phyloP scores from a whole-genome alignment of 92 coral and sea anemone genomes.

The Epizoanthus fatuus region DNA sequence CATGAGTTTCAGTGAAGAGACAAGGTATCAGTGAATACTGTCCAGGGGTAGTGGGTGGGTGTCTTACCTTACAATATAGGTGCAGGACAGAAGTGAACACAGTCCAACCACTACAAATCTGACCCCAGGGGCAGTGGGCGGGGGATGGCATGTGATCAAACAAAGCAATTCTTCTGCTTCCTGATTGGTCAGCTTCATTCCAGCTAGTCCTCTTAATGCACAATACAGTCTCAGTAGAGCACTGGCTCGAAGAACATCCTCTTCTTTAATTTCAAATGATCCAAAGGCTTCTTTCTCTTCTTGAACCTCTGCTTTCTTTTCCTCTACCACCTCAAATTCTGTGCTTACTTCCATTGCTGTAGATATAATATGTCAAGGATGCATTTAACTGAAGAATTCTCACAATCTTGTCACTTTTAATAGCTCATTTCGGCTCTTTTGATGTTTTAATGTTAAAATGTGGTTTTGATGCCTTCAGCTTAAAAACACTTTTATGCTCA shows the following conservation, averaged over 20 bases:
- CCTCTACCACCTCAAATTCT: conserved; percentile 91
- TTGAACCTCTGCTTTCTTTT: conserved; percentile 53
- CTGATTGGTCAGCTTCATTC: conserved; percentile 91
- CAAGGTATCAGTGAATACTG: background rate
- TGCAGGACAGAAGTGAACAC: conserved; percentile 87
- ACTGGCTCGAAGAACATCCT: conserved; percentile 88
- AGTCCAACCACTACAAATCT: conserved; percentile 93
- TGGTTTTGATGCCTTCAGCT: no score
- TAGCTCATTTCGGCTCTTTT: no score
- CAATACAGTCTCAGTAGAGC: conserved; percentile 92
- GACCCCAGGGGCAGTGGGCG: conserved; percentile 94
- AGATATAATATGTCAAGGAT: background rate
- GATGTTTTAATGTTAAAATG: no score
- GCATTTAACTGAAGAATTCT: background rate
- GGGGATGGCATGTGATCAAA: conserved; percentile 93
- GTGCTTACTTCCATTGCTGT: conserved; percentile 97
- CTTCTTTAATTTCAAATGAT: conserved; percentile 80
- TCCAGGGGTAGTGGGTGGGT: background rate
- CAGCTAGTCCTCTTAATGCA: conserved; percentile 92
- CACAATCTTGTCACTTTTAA: background rate
- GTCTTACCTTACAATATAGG: conserved; percentile 77
- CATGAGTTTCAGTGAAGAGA: background rate
- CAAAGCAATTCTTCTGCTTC: conserved; percentile 89
- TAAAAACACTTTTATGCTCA: no score
- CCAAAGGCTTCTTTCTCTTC: conserved; percentile 63